phyloP scores from a whole-genome alignment of 2,797 vertebrate species.

The Naso thynnoides region DNA sequence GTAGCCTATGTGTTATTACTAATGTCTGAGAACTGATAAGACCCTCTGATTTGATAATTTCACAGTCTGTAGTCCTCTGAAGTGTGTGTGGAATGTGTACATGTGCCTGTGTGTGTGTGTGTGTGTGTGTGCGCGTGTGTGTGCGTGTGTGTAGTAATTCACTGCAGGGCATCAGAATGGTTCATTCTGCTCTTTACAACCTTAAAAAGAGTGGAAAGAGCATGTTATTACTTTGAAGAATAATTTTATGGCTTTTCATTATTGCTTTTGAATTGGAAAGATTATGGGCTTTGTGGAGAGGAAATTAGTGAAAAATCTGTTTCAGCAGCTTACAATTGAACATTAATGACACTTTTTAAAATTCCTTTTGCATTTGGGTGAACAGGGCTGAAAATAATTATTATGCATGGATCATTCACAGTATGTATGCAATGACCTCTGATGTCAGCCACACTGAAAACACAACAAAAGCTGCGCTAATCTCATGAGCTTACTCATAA shows the following conservation, averaged over 20 bases:
- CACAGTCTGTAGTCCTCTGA: constrained; percentile 63
- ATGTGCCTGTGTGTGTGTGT: constrained; percentile 5
- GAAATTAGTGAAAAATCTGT: constrained; percentile 58
- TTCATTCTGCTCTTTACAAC: constrained; percentile 64
- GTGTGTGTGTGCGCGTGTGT: constrained; percentile 3
- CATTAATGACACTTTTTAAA: constrained; percentile 39
- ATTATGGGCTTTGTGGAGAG: constrained; percentile 60
- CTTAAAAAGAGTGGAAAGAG: constrained; percentile 59
- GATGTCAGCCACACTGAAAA: constrained; percentile 29
- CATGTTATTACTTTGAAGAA: constrained; percentile 66
- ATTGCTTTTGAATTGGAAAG: constrained; percentile 68
- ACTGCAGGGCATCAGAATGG: constrained; percentile 62
- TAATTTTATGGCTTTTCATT: constrained; percentile 67
- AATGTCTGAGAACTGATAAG: constrained; percentile 67
- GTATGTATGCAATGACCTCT: constrained; percentile 37
- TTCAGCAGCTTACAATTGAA: constrained; percentile 44
- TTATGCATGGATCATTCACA: constrained; percentile 27
- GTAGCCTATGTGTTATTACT: constrained; percentile 60
- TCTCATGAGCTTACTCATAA: constrained; percentile 15
- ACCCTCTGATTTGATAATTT: constrained; percentile 71
- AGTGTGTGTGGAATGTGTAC: constrained; percentile 33
- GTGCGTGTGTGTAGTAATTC: constrained; percentile 52
- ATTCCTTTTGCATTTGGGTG: constrained; percentile 11
- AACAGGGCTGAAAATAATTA: constrained; percentile 32
- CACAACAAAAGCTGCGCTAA: constrained; percentile 14